These are phyloP conservation scores for Onychomys torridus DNA, from an alignment of 2,797 vertebrate species.

Conservation along the genomic window DNA sequence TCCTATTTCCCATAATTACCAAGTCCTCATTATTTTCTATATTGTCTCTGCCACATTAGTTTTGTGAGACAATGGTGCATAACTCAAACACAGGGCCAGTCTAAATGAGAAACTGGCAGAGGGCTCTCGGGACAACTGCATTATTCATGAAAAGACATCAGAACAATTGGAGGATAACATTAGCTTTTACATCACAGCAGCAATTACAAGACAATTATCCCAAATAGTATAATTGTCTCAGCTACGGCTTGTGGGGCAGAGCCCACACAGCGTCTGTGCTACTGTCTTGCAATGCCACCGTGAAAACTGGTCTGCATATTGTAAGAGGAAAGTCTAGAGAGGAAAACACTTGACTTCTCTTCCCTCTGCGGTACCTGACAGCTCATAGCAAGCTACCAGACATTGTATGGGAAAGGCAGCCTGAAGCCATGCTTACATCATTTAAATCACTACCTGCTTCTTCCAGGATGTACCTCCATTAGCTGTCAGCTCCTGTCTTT, in stretches of 20 bases:
- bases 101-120: slow-evolving; percentile 70
- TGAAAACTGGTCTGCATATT: slow-evolving; percentile 64
- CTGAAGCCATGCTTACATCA: neutral
- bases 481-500: neutral
- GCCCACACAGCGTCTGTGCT: slow-evolving; percentile 18
- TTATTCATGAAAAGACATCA: slow-evolving; percentile 87
- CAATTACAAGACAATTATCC: slow-evolving; percentile 87
- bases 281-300: slow-evolving; percentile 54
- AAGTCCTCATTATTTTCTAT: slow-evolving; percentile 79
- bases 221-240: slow-evolving; percentile 82
- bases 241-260: slow-evolving; percentile 79
- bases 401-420: neutral
- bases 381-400: neutral
- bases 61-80: slow-evolving; percentile 79
- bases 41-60: slow-evolving; percentile 78
- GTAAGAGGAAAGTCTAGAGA: slow-evolving; percentile 18
- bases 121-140: slow-evolving; percentile 80
- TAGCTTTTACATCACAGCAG: slow-evolving; percentile 85
- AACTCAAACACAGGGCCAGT: slow-evolving; percentile 83
- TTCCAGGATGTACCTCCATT: neutral
- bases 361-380: neutral
- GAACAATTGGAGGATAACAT: slow-evolving; percentile 84
- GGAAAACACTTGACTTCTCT: neutral
- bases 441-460: neutral
- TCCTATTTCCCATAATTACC: slow-evolving; percentile 57